A percentile compares a stretch with the other conserved stretches of the same genome.
Evolutionary conservation across 2,797 vertebrate genomes (phyloP).

Genomic region (Periophthalmus magnuspinnatus): DNA sequence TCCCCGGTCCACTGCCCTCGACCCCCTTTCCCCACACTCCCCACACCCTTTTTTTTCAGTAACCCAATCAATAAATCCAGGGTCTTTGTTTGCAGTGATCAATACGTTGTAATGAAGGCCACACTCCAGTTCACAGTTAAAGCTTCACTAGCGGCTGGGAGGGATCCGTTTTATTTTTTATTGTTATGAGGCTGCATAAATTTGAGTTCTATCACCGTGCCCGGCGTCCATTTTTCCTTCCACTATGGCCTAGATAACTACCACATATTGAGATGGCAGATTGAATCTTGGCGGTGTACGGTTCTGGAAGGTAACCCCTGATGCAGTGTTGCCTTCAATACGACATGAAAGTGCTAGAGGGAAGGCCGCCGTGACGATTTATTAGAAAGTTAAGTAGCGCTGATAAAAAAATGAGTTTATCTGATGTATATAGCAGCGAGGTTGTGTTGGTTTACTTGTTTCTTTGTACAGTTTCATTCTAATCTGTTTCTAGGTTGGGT

Average conservation of each 20-base stretch:
- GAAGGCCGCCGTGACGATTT: constrained; percentile 15
- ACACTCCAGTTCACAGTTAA: constrained; percentile 74
- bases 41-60: constrained; percentile 48
- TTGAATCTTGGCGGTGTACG: constrained; percentile 63
- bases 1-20: constrained; percentile 34
- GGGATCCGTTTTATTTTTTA: constrained; percentile 72
- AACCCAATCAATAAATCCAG: constrained; percentile 79
- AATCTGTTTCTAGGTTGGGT: no score
- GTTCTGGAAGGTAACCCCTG: constrained; percentile 54
- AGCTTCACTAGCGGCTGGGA: constrained; percentile 57
- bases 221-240: constrained; percentile 32
- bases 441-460: background rate
- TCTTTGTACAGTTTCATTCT: no score
- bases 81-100: constrained; percentile 84
- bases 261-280: constrained; percentile 65
- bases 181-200: constrained; percentile 67
- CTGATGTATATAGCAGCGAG: background rate
- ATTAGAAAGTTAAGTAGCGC: constrained; percentile 5
- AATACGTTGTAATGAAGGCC: constrained; percentile 85
- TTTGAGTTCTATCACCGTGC: constrained; percentile 52
- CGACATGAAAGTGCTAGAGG: constrained; percentile 26
- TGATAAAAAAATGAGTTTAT: background rate
- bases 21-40: background rate
- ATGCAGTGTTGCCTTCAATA: constrained; percentile 41
- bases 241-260: constrained; percentile 64